Conservation (phyloP, 2,113 vertebrate species). For the Rhinolophus ferrumequinum region DNA sequence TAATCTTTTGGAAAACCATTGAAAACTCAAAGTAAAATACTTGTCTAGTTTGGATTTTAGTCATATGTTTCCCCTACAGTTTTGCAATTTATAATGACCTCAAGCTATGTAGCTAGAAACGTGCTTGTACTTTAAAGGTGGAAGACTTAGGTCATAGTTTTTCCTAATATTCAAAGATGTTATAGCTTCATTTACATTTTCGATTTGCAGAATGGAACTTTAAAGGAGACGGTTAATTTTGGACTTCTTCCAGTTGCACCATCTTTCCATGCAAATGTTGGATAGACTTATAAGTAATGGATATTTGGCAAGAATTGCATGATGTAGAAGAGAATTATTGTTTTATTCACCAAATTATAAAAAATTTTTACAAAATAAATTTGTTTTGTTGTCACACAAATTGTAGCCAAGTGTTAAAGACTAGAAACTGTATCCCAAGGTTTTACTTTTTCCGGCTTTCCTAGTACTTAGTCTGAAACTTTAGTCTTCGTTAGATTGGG, state of each 20-base stretch:
- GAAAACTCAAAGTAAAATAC: not conserved
- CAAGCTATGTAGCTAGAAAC: not conserved
- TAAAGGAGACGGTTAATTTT: not conserved
- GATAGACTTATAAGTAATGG: slow-evolving; percentile 41
- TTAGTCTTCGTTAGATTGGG: slow-evolving; percentile 28
- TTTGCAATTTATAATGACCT: slow-evolving; percentile 44
- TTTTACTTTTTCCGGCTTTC: slow-evolving; percentile 64
- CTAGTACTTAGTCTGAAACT: slow-evolving; percentile 38
- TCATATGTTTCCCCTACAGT: not conserved
- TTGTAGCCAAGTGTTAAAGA: slow-evolving; percentile 54
- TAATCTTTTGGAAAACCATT: slow-evolving; percentile 17
- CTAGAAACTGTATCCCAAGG: slow-evolving; percentile 47
- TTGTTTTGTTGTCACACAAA: slow-evolving; percentile 68
- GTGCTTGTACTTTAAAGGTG: not conserved
- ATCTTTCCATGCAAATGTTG: not conserved
- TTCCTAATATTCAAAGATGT: slow-evolving; percentile 37
- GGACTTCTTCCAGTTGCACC: not conserved
- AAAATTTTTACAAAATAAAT: slow-evolving; percentile 54
- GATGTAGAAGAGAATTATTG: slow-evolving; percentile 33
- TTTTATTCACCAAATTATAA: slow-evolving; percentile 56
- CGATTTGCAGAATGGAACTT: slow-evolving; percentile 3
- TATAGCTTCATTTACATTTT: slow-evolving; percentile 50
- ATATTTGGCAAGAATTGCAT: slow-evolving; percentile 20
- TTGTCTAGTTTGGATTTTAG: not conserved
- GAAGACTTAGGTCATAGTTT: not conserved